These are phyloP conservation scores for Arothron firmamentum DNA, from an alignment of 2,113 vertebrate species.

Conservation along the genomic window DNA sequence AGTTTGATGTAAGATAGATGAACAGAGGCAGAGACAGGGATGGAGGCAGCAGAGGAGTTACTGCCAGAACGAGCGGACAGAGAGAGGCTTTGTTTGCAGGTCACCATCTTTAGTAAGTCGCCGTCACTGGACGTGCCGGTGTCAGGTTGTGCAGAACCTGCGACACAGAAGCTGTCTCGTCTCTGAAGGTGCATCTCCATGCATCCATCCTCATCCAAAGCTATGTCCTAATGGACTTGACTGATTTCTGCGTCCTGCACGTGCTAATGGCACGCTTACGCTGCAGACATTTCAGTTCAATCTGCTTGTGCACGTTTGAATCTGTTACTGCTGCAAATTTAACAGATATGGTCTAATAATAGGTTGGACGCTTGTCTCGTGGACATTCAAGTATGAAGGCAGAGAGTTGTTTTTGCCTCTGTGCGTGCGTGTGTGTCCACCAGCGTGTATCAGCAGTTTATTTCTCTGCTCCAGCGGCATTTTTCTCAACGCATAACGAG, in stretches of 20 bases:
- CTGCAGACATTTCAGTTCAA: constrained; percentile 4
- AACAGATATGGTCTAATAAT: constrained; percentile 18
- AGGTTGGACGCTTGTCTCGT: constrained; percentile 20
- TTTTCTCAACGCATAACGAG: constrained; percentile 42
- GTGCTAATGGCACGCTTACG: constrained; percentile 27
- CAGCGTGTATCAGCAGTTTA: constrained; percentile 39
- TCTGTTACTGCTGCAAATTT: not conserved
- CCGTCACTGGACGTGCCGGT: constrained; percentile 7
- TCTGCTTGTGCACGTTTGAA: constrained; percentile 6
- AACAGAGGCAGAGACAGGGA: not conserved
- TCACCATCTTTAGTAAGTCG: not conserved
- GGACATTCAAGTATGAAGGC: constrained; percentile 38
- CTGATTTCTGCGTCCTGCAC: constrained; percentile 46
- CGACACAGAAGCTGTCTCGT: constrained; percentile 15
- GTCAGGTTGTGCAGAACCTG: constrained; percentile 17
- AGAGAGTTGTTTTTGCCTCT: constrained; percentile 25
- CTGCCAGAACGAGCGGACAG: not conserved
- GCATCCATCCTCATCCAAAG: constrained; percentile 7
- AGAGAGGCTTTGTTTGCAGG: constrained; percentile 6
- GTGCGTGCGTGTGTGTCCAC: constrained; percentile 24
- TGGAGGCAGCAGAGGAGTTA: constrained; percentile 1
- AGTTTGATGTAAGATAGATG: not conserved
- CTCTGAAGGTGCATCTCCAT: constrained; percentile 14
- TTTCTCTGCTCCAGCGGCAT: constrained; percentile 42
- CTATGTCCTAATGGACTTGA: constrained; percentile 37